These are phyloP conservation scores for Cylindroiulus punctatus DNA, from an alignment of 2,888 invertebrate genomes.

Conservation along the genomic window DNA sequence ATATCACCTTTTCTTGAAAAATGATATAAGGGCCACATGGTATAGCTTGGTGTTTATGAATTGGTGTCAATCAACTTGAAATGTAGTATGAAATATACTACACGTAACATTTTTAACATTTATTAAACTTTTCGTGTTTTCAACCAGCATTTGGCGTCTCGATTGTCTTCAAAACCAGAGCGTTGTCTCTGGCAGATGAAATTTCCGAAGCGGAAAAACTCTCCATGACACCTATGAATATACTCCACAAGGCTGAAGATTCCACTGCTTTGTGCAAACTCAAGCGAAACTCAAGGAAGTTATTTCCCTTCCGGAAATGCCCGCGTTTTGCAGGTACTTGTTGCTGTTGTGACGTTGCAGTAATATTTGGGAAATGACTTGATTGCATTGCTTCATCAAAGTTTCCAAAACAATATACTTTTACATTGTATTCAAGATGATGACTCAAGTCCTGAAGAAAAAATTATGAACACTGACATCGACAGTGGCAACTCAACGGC, in stretches of 20 bases:
- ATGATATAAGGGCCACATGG: not conserved
- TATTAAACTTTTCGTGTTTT: not conserved
- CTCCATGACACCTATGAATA: constrained; percentile 52
- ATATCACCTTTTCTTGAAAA: not conserved
- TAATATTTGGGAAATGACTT: too few relatives aligned
- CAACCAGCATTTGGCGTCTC: constrained; percentile 51
- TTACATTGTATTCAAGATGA: constrained; percentile 60
- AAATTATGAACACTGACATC: constrained; percentile 80
- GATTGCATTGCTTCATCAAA: not conserved
- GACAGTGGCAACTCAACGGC: constrained; percentile 93
- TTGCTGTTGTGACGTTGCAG: too few relatives aligned
- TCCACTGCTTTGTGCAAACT: not conserved
- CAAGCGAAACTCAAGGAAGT: not conserved
- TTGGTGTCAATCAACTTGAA: too few relatives aligned
- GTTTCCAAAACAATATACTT: not conserved
- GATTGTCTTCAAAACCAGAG: constrained; percentile 56
- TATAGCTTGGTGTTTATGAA: not conserved
- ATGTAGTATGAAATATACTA: too few relatives aligned
- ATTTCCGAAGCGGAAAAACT: constrained; percentile 68
- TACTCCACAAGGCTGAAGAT: not conserved
- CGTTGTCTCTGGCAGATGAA: constrained; percentile 76
- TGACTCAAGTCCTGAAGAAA: constrained; percentile 87
- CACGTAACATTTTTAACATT: not conserved
- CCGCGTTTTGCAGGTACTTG: constrained; percentile 51
- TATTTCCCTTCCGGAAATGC: constrained; percentile 56